Evolutionary conservation across 1,140 invertebrate genomes (phyloP), one percentile per base, ranked within the genome.

Genomic region (Meloidogyne floridensis): DNA sequence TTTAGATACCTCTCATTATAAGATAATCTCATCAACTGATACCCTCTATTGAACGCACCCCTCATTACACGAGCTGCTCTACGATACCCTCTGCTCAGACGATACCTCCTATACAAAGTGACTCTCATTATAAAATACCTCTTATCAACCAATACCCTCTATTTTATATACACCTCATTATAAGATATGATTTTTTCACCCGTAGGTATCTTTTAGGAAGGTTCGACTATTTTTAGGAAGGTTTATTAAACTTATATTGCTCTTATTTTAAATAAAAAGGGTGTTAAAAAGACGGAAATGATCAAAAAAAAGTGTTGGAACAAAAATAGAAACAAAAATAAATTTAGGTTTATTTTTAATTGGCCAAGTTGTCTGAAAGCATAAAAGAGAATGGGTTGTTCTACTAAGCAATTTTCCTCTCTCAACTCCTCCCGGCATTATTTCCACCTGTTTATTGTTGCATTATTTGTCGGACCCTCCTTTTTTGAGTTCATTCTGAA

Each of bases 381-480:
- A 32, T 32, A 32, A 32, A 32, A 32, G 32, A 1, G 32, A 32
- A 1, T 32, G 47, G 7, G 47, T 47, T 47, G 47, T 47, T 47
- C 75, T 13, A 65, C 59, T 70, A 15, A 6, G 4, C 59, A 65
- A 65, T 59, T 15, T 42, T 20, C 53, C 56, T 32, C 0, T 53
- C 7, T 47, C 47, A 47, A 47, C 47, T 77, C 56, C 75, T 18
- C 47, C n/a, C 75, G 75, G 75, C 42, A n/a, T 65, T 65, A 56
- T 56, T 15, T 47, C 47, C 47, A 6, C 7, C 47, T 47, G 7
- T 47, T 59, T 59, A 59, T 59, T 59, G n/a, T 65, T 65, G 59
- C 10, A 54, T 65, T 11, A 15, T n/a, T 65, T 65, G 4, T 18
- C n/a, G 53, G 53, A 54, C 53, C 53, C 11, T 11, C 1, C 15